Percentiles rank a stretch among this genome's conserved stretches.
phyloP scores from a whole-genome alignment of 2,113 vertebrate species.

The Vombatus ursinus region DNA sequence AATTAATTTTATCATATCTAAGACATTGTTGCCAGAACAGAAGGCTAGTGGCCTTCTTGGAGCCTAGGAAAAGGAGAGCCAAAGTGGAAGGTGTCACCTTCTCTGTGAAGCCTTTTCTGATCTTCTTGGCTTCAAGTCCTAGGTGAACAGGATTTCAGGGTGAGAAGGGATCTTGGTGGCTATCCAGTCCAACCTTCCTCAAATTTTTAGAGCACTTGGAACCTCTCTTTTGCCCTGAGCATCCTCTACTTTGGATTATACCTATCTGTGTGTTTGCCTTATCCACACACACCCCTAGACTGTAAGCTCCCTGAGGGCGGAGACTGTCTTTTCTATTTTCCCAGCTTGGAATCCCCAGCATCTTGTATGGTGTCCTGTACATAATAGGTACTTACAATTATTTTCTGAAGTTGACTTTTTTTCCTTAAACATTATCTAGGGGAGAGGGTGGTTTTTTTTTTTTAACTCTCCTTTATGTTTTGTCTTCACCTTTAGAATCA shows the following conservation, averaged over 20 bases:
- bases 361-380: background rate
- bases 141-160: background rate
- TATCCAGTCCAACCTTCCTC: background rate
- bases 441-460: background rate
- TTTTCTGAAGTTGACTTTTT: background rate
- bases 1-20: background rate
- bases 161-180: background rate
- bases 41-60: background rate
- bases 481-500: background rate
- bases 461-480: background rate
- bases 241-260: background rate
- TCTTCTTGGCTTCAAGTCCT: background rate
- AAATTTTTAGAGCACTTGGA: background rate
- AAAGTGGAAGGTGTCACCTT: background rate
- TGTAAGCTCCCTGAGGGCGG: background rate
- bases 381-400: background rate
- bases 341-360: background rate
- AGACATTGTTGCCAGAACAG: background rate
- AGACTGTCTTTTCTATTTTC: background rate
- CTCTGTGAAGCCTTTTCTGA: background rate
- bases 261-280: background rate
- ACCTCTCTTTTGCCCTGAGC: background rate
- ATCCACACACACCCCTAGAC: background rate
- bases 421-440: background rate
- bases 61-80: background rate